These are phyloP conservation scores for Cryptoleucopteryx plumbea DNA, from an alignment of 2,113 vertebrate species.

Conservation along the genomic window DNA sequence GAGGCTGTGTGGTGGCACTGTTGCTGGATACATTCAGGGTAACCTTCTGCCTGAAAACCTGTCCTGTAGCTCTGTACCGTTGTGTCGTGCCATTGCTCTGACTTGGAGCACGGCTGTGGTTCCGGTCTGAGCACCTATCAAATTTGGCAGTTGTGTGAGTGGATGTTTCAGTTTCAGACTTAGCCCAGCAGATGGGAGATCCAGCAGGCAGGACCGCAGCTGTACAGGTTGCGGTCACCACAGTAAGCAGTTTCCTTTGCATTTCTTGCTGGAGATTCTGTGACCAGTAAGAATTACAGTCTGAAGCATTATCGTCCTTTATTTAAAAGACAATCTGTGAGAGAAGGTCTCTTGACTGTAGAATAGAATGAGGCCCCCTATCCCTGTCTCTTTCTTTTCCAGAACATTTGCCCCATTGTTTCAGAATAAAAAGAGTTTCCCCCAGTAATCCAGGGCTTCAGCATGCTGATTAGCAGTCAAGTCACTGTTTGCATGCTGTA, in stretches of 20 bases:
- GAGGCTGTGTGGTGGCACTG: not conserved
- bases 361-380: not conserved
- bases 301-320: not conserved
- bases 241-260: not conserved
- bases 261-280: not conserved
- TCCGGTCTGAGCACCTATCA: not conserved
- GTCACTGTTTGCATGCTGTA: conserved; percentile 2
- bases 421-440: not conserved
- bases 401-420: conserved; percentile 52
- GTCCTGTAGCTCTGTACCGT: not conserved
- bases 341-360: not conserved
- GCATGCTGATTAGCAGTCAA: not conserved
- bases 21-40: not conserved
- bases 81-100: not conserved
- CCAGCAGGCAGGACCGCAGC: not conserved
- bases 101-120: not conserved
- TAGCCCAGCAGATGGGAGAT: not conserved
- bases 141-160: not conserved
- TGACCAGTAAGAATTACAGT: not conserved
- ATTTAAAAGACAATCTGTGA: not conserved
- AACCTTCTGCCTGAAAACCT: not conserved
- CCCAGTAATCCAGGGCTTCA: not conserved
- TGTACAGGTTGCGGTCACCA: not conserved
- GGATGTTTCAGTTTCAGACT: not conserved
- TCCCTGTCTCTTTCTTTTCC: not conserved